These are phyloP conservation scores for Prolemur simus DNA, from an alignment of 2,113 vertebrate genomes.

Conservation along the genomic window DNA sequence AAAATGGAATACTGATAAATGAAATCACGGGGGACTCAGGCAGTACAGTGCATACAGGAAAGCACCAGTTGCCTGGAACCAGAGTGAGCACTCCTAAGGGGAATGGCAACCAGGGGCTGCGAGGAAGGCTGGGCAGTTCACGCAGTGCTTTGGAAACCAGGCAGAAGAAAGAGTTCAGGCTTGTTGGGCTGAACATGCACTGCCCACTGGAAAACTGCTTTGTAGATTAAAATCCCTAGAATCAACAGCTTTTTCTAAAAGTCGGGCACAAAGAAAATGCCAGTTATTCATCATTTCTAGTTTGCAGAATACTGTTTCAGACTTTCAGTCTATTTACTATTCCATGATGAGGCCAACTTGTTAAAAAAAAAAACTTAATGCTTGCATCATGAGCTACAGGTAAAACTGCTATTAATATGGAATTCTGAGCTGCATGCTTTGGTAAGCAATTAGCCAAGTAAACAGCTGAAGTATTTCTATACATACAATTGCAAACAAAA, in stretches of 20 bases:
- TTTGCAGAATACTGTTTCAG: not conserved
- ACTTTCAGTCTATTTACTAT: not conserved
- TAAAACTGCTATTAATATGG: constrained; percentile 14
- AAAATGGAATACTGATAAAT: not conserved
- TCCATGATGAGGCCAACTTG: not conserved
- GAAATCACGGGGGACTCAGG: not conserved
- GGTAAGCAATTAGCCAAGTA: not conserved
- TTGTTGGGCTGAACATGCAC: not conserved
- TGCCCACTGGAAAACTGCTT: not conserved
- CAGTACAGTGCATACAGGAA: not conserved
- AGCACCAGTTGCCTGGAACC: not conserved
- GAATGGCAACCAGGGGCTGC: not conserved
- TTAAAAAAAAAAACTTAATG: constrained; percentile 13
- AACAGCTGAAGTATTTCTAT: not conserved
- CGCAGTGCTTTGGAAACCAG: not conserved
- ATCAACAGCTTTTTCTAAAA: not conserved
- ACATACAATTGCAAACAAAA: not conserved
- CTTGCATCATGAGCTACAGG: not conserved
- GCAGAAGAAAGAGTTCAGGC: not conserved
- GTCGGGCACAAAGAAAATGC: not conserved
- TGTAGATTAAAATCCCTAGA: not conserved
- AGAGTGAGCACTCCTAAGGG: not conserved
- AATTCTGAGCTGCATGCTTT: constrained; percentile 40
- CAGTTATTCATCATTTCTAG: not conserved
- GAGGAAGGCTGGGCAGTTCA: fast-evolving